phyloP scores from a whole-genome alignment of 2,113 vertebrate species.

The Cariama cristata region DNA sequence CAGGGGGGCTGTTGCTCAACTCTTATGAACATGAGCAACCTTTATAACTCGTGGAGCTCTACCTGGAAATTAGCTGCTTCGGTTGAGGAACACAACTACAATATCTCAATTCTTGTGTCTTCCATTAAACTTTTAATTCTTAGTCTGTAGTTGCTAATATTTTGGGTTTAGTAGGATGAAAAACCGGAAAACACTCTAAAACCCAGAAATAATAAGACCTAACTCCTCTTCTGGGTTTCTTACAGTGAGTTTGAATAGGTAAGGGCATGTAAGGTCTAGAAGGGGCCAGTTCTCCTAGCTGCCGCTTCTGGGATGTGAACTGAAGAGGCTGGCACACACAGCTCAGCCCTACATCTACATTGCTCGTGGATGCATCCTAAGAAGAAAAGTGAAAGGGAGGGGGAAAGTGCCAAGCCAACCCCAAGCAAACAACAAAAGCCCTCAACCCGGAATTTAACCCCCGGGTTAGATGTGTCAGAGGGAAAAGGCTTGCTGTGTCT shows the following conservation, averaged over 20 bases:
- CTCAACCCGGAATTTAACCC: accelerated
- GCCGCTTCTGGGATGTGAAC: neutral
- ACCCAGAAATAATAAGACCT: neutral
- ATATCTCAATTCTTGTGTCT: neutral
- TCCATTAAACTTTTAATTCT: neutral
- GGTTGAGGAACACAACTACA: neutral
- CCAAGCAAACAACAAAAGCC: neutral
- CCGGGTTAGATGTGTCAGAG: neutral
- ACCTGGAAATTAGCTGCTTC: neutral
- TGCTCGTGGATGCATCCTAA: neutral
- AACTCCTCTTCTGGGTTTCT: neutral
- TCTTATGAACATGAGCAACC: neutral
- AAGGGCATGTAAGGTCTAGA: neutral
- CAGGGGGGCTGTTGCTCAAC: neutral
- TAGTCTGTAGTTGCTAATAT: neutral
- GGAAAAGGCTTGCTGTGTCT: neutral
- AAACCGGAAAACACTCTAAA: neutral
- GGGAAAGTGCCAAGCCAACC: neutral
- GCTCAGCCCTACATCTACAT: neutral
- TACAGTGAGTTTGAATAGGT: neutral
- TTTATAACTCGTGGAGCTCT: neutral
- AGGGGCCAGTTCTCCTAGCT: neutral
- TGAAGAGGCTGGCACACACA: neutral
- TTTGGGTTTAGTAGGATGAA: neutral
- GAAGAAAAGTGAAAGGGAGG: neutral